Conservation (phyloP, 2,797 vertebrate species). For the Pachyuromys duprasi region DNA sequence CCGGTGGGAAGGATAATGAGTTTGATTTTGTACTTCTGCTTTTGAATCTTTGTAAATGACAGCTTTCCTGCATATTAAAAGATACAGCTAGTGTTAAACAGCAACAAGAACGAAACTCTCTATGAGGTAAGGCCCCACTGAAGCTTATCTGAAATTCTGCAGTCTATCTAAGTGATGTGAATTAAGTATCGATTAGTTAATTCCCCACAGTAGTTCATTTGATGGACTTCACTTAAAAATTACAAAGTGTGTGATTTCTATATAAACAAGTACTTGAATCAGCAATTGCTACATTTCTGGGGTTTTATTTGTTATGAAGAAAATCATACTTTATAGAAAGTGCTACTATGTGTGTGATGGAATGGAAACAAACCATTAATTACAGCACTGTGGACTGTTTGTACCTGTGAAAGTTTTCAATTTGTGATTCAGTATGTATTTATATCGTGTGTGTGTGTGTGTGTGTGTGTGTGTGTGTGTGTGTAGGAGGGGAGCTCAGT, state of each 20-base stretch:
- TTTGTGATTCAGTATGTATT: not conserved
- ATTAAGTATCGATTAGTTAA: slow-evolving; percentile 8
- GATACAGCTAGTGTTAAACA: not conserved
- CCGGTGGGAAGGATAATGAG: too few species aligned
- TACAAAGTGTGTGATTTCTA: not conserved
- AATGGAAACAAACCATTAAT: not conserved
- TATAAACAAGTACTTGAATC: not conserved
- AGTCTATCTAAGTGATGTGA: not conserved
- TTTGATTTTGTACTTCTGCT: not conserved
- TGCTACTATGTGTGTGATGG: not conserved
- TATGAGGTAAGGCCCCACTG: not conserved
- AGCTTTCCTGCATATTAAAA: not conserved
- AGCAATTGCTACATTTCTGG: not conserved
- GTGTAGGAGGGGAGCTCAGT: too few species aligned
- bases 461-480: not conserved
- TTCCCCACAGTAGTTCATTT: not conserved
- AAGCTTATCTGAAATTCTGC: not conserved
- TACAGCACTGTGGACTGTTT: not conserved
- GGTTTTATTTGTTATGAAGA: slow-evolving; percentile 3
- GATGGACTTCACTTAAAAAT: not conserved
- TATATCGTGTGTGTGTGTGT: not conserved
- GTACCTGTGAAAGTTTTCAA: not conserved
- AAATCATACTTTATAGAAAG: slow-evolving; percentile 25
- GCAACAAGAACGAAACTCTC: not conserved
- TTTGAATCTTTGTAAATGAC: not conserved